Percentiles rank a stretch among this genome's conserved stretches.
phyloP scores from a whole-genome alignment of 92 coral and sea anemone genomes.

The Micromussa lordhowensis region DNA sequence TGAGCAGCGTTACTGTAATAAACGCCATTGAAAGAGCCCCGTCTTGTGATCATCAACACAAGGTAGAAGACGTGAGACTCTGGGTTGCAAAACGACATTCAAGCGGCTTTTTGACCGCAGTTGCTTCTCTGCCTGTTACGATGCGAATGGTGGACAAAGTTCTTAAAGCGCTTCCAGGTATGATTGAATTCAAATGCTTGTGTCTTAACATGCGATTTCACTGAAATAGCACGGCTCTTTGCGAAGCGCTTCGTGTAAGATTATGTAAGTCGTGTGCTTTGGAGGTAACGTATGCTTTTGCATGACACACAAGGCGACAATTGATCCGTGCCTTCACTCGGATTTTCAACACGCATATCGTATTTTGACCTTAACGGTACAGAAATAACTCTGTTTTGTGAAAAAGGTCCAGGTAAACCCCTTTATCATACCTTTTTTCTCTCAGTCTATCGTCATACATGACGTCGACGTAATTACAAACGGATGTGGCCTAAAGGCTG shows the following conservation, averaged over 20 bases:
- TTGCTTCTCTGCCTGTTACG: constrained; percentile 70
- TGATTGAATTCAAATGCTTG: not conserved
- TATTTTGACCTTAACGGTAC: not conserved
- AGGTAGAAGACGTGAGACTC: constrained; percentile 79
- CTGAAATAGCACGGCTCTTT: not conserved
- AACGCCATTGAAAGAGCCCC: constrained; percentile 66
- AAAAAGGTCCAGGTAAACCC: too few species aligned
- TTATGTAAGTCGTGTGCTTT: not conserved
- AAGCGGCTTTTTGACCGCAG: constrained; percentile 72
- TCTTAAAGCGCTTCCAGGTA: constrained; percentile 45
- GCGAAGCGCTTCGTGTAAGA: not conserved
- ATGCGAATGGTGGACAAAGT: constrained; percentile 46
- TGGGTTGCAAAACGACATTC: constrained; percentile 87
- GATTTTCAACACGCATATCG: not conserved
- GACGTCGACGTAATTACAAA: not conserved
- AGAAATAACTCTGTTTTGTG: not conserved
- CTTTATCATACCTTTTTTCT: not conserved
- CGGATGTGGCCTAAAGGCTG: not conserved
- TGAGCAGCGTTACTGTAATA: constrained; percentile 44
- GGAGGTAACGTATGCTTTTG: not conserved
- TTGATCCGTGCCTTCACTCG: not conserved
- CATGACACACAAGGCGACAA: not conserved
- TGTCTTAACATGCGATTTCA: constrained; percentile 10
- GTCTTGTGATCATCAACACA: constrained; percentile 83
- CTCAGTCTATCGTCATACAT: not conserved